Base-by-base conservation (phyloP, 2,797 vertebrate species). In the Nothura maculosa region DNA sequence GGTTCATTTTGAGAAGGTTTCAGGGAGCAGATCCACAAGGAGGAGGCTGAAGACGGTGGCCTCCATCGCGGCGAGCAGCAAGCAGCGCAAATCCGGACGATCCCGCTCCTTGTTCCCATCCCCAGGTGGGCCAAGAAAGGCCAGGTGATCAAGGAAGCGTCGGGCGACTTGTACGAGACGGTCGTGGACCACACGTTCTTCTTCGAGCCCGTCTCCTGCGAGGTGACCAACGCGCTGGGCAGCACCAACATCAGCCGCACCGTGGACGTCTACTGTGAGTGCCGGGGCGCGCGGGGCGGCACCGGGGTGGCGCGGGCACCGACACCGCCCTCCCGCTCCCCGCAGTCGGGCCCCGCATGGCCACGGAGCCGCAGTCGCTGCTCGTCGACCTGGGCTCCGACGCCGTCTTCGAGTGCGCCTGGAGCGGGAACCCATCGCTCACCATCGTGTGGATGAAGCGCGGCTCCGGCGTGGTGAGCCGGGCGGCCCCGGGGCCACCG, bases 401-500 rank as follows among this genome's bases (percentile, higher is more conserved):
- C 0, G 99, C 99, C 0, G 95, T 99, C 74, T 99, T 99, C 97
- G 99, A 99, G 97, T 99, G 99, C 11, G 98, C 99, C 43, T 99
- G 99, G 99, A 99, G 98, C 0, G 99, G 99, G 96, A 99, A 99
- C 95, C 99, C 99, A 0, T 99, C 99, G 5, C 98, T 99, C 50
- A 99, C 99, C 84, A 99, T 99, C 2, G 99, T 99, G 66, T 99
- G 99, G 99, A 99, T 99, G 99, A 99, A 99, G 93, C 97, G 99
- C 42, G 99, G 99, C 70, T 99, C 99, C 1, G 99, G 99, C 64
- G 99, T 99, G 98, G 99, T 40, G 40, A 40, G n/a, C n/a, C n/a
- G n/a, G n/a, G n/a, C n/a, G n/a, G n/a, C n/a, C n/a, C n/a, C n/a
- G n/a, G n/a, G n/a, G n/a, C 40, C 40, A 42, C 40, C 40, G 42